Evolutionary conservation across 1,140 invertebrate genomes (phyloP).

Genomic region (Drosophila mayri): DNA sequence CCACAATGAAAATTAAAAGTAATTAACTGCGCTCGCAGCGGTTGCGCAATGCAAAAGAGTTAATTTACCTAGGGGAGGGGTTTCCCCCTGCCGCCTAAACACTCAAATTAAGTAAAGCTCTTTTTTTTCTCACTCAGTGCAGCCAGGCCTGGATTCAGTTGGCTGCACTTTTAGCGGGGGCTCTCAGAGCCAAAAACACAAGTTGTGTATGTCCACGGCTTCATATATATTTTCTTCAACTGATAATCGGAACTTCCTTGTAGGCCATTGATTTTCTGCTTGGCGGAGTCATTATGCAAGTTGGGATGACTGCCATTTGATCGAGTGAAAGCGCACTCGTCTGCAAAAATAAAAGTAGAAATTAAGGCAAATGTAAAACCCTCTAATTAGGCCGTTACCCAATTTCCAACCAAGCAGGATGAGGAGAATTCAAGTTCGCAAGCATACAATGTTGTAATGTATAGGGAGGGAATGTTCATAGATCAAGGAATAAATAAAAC

Average conservation of each 20-base stretch:
- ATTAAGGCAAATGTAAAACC: not conserved
- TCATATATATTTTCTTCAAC: conserved; percentile 23
- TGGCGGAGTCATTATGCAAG: conserved; percentile 45
- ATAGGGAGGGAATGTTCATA: not conserved
- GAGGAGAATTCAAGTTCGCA: conserved; percentile 5
- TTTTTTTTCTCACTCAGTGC: conserved; percentile 21
- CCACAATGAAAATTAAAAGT: conserved; percentile 73
- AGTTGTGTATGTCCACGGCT: conserved; percentile 9
- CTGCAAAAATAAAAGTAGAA: conserved; percentile 14
- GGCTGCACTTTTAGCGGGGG: conserved; percentile 26
- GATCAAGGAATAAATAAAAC: not conserved
- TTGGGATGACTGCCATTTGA: not conserved
- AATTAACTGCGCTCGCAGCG: conserved; percentile 55
- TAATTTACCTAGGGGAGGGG: conserved; percentile 40
- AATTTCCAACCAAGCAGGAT: conserved; percentile 1
- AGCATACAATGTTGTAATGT: not conserved
- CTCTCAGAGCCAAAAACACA: conserved; percentile 11
- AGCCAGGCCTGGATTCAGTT: conserved; percentile 19
- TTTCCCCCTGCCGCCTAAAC: conserved; percentile 12
- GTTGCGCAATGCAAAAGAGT: conserved; percentile 57
- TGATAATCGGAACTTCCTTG: conserved; percentile 53
- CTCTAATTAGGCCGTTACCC: not conserved
- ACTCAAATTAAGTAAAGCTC: conserved; percentile 35
- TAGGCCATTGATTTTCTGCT: conserved; percentile 48
- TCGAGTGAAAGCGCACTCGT: conserved; percentile 18